Base-by-base conservation (phyloP, 1,140 invertebrate genomes). In the Leguminivora glycinivorella region DNA sequence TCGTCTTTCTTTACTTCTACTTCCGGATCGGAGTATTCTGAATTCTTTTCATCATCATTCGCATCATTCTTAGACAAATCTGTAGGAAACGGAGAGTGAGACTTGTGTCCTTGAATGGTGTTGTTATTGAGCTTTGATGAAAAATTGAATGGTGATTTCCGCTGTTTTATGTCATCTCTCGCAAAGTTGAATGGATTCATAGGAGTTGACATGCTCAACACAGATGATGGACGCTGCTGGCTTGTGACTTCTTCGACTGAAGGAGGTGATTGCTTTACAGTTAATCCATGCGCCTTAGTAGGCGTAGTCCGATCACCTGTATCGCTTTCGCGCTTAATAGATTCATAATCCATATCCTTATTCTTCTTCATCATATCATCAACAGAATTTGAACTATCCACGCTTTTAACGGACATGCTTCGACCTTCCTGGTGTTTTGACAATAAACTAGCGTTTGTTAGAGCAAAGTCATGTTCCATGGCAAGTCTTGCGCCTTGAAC, bases 181-280 rank as follows among this genome's bases (percentile, higher is more conserved):
- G 77, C 71, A 73, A 89, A 92, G 68, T 82, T 89, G 63, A 85
- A 92, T 52, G 86, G 77, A 72, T 84, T 82, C 38, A 92, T 83
- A 5, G 90, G 80, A 12, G 89, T 84, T 7, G 84, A 31, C 85
- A 92, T 4, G 31, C 93, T 93, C 77, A 94, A 89, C 0, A 94
- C 93, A 17, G 95, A 94, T 10, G 95, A 95, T 6, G 94, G 94
- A 70, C 93, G 92, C 56, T 94, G 92, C 72, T 93, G 93, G 5
- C 93, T 93, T 9, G 91, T 92, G 1, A 94, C 93, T 84, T 96
- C 95, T 78, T 95, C 94, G 3, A 87, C 93, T 4, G 94, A 93
- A 1, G 94, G 92, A 12, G 95, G 94, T 31, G 95, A 95, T 1
- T 95, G 92, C 83, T 93, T 93, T 7, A 85, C 79, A 29, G 84